Evolutionary conservation across 2,888 invertebrate genomes (phyloP), one percentile per base, ranked within the genome.

Genomic region (Dynastes hyllus): DNA sequence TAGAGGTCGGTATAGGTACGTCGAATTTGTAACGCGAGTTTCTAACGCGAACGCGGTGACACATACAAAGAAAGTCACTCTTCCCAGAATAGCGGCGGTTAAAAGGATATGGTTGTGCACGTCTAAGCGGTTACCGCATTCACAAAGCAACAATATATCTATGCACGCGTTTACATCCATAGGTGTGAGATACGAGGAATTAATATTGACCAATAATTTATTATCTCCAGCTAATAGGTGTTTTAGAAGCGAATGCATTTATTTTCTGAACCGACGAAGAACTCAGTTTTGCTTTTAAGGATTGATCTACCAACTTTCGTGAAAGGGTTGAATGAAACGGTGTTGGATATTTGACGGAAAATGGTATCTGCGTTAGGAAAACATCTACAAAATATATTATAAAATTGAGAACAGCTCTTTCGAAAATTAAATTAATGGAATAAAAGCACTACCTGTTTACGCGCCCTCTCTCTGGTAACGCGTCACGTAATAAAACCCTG

Each of bases 61-160:
- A 67, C 66, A 50, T 67, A 67, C 50, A 67, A 45, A 50, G 45
- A 67, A 67, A 67, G 67, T 67, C 45, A 67, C 67, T 67, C 67
- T 67, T 67, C 67, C 45, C 9, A 67, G 67, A 67, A 67, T 67
- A 67, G 67, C 45, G 67, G 67, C 67, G 16, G 45, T 67, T 67
- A 45, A 50, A 67, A 67, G 50, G 50, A 67, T 45, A 67, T 50
- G 27, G 63, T 63, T 32, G 63, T 63, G 27, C 55, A 55, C 22
- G 22, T 63, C 27, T 63, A 63, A 37, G 27, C 27, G 27, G 63
- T 32, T 32, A 13, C 29, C 32, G 13, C 13, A 63, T 32, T 5
- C 63, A 32, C 5, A 63, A 63, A 29, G 63, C 63, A 63, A 63
- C 29, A 45, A 45, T 45, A 8, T 45, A 45, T 11, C 45, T 45